Base-by-base conservation (phyloP, 2,797 vertebrate genomes). In the Crocidura indochinensis region DNA sequence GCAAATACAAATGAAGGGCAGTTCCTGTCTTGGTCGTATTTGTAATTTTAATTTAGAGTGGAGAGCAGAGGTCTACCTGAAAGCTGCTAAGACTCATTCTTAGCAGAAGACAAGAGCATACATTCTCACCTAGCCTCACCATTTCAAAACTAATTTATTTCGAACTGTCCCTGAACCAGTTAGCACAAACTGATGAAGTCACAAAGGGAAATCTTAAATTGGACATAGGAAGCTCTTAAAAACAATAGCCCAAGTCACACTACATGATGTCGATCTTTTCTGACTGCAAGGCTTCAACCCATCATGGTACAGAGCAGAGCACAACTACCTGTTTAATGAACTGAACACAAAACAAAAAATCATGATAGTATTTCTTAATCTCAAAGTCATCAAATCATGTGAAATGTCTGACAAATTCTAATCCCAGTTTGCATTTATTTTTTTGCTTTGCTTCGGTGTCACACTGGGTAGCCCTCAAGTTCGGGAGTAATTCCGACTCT, bases 11-110 rank as follows among this genome's bases (percentile, higher is more conserved):
- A 8, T 49, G 47, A 84, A 88, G 29, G 46, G 12, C 47, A 91
- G 64, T 27, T 76, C 38, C 47, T 77, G 27, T 80, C 15, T 74
- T 38, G 69, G 6, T 80, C 6, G 2, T 60, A 20, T 19, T 2
- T 24, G n/a, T 76, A 86, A 46, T 6, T 81, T 84, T 72, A 67
- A 88, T 71, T 88, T 44, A 88, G 71, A 47, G 17, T 29, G 38
- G 77, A 46, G 29, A 24, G 46, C 11, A 80, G 24, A 15, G 71
- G 14, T 65, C n/a, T 12, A 86, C 49, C 29, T 71, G 81, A 64
- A 91, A 79, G 22, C 6, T 26, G 26, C 62, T 76, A 1, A 67
- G n/a, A 29, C 38, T 73, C 24, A 60, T 29, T 92, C 20, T 26
- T 49, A 4, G 38, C 4, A 83, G 38, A 3, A 17, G 44, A 84